Percentiles rank a stretch among this genome's conserved stretches.
Conservation (phyloP, 2,113 vertebrate species). For the Coptodon bakossiorum region DNA sequence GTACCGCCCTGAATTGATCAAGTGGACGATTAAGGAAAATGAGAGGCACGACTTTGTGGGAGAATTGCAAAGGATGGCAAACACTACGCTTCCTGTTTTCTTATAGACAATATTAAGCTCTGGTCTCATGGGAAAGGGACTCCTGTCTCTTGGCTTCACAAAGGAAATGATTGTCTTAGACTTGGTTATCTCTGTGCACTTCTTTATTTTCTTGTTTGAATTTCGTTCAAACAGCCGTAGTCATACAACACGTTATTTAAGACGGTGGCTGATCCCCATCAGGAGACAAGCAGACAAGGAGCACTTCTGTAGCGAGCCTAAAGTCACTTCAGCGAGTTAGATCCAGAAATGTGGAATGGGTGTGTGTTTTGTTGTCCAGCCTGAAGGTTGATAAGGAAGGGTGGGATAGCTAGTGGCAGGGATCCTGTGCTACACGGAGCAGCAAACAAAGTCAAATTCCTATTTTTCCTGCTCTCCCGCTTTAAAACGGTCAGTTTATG, state of each 20-base stretch:
- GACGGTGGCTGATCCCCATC: conserved; percentile 48
- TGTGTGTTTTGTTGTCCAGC: not conserved
- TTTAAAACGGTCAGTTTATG: not conserved
- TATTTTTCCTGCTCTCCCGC: not conserved
- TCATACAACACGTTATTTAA: conserved; percentile 50
- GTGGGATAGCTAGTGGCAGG: not conserved
- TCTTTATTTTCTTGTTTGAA: conserved; percentile 9
- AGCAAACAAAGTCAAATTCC: not conserved
- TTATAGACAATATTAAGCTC: conserved; percentile 36
- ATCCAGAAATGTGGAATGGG: conserved; percentile 8
- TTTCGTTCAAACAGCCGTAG: not conserved
- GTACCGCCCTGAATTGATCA: not conserved
- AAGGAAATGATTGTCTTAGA: conserved; percentile 48
- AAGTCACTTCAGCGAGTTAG: conserved; percentile 11
- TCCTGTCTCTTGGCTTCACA: conserved; percentile 30
- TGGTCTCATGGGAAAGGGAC: conserved; percentile 37
- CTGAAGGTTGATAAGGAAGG: not conserved
- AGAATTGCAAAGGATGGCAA: conserved; percentile 2
- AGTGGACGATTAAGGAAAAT: not conserved
- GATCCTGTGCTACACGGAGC: not conserved
- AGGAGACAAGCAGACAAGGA: conserved; percentile 29
- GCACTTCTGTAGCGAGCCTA: not conserved
- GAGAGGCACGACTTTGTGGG: not conserved
- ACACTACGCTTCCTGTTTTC: conserved; percentile 47
- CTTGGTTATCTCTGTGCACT: conserved; percentile 38